A percentile compares a stretch with the other conserved stretches of the same genome.
phyloP scores from a whole-genome alignment of 2,113 vertebrate species.

The Podocnemis expansa region DNA sequence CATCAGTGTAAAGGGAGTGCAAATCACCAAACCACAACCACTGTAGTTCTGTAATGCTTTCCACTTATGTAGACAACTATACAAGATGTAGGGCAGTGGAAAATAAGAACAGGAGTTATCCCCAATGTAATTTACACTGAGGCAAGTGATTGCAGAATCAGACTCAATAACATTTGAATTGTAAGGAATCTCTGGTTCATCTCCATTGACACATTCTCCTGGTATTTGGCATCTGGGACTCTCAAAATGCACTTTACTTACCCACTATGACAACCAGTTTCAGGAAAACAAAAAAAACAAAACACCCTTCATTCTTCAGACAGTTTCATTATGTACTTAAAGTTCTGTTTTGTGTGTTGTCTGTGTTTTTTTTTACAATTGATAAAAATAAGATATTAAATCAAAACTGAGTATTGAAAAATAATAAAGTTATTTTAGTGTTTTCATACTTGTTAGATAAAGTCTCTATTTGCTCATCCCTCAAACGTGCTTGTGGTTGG shows the following conservation, averaged over 20 bases:
- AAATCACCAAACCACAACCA: not conserved
- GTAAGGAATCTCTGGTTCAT: not conserved
- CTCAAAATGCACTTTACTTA: not conserved
- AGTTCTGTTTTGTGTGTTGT: not conserved
- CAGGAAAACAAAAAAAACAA: not conserved
- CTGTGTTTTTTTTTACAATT: not conserved
- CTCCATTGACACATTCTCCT: not conserved
- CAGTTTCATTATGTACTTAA: not conserved
- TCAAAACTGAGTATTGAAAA: not conserved
- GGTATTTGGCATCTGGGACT: not conserved
- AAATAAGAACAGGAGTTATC: not conserved
- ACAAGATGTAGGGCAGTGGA: not conserved
- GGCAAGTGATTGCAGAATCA: not conserved
- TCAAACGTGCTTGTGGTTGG: not conserved
- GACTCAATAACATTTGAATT: not conserved
- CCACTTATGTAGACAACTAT: not conserved
- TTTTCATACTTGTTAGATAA: not conserved
- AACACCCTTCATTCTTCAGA: not conserved
- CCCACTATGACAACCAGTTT: not conserved
- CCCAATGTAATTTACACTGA: not conserved
- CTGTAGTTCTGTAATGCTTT: not conserved
- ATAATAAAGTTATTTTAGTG: not conserved
- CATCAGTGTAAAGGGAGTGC: not conserved
- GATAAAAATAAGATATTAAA: not conserved
- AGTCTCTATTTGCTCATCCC: not conserved